A percentile compares a stretch with the other conserved stretches of the same genome.
Evolutionary conservation across 1,140 invertebrate genomes (phyloP).

Genomic region (Drosophila watanabei): DNA sequence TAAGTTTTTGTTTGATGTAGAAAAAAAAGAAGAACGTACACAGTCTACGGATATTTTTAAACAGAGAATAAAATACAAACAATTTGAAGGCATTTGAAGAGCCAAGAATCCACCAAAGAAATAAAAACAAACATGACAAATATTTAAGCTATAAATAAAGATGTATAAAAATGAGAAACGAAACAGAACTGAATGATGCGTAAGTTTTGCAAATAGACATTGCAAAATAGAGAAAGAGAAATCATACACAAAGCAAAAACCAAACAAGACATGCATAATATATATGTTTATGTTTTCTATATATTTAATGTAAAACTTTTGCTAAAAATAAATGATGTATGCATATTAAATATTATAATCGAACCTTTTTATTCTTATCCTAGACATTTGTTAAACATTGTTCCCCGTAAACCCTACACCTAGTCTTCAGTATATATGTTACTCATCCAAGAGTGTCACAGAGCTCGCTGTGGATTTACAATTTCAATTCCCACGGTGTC

Average conservation of each 20-base stretch:
- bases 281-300: conserved; percentile 65
- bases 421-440: conserved; percentile 20
- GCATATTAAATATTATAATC: conserved; percentile 56
- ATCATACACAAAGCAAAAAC: conserved; percentile 30
- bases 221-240: conserved; percentile 25
- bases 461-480: neutral
- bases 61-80: conserved; percentile 42
- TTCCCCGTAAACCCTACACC: conserved; percentile 9
- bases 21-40: conserved; percentile 21
- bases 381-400: conserved; percentile 34
- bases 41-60: conserved; percentile 60
- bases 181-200: conserved; percentile 72
- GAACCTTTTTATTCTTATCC: conserved; percentile 37
- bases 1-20: conserved; percentile 70
- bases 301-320: conserved; percentile 64
- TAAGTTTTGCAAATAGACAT: conserved; percentile 53
- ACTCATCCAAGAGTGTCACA: neutral
- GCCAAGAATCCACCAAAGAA: conserved; percentile 62
- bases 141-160: conserved; percentile 69
- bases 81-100: conserved; percentile 37
- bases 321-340: conserved; percentile 69
- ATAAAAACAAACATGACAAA: conserved; percentile 55
- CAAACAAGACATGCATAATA: conserved; percentile 56
- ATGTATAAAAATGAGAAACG: conserved; percentile 48
- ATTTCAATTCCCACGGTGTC: neutral